These are phyloP conservation scores for Tenthredo amoena DNA, from an alignment of 2,888 invertebrate genomes.

Conservation along the genomic window DNA sequence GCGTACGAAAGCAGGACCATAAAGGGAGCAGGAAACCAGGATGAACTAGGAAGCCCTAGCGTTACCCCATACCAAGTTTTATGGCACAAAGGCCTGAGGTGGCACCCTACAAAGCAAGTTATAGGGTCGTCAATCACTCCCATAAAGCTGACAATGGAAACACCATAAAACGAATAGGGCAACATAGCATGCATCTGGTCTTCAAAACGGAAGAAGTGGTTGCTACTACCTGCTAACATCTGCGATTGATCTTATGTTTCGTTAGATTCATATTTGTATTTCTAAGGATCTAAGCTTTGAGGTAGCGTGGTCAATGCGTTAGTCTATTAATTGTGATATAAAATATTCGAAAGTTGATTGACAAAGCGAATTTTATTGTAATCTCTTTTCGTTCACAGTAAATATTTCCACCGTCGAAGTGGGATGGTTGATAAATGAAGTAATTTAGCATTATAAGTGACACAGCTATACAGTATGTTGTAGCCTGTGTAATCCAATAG, in stretches of 20 bases:
- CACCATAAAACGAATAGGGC: conserved; percentile 49
- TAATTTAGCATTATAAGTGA: background rate
- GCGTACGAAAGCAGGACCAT: conserved; percentile 45
- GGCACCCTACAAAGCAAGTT: conserved; percentile 45
- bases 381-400: background rate
- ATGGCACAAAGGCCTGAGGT: conserved; percentile 31
- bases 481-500: background rate
- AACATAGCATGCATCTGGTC: conserved; percentile 38
- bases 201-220: conserved; percentile 24
- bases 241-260: background rate
- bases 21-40: conserved; percentile 48
- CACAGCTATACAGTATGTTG: background rate
- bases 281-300: background rate
- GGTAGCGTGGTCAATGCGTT: background rate
- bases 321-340: background rate
- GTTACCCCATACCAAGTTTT: conserved; percentile 44
- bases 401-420: background rate
- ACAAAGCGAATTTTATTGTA: background rate
- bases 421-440: background rate
- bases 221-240: background rate
- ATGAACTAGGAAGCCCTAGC: conserved; percentile 36
- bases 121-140: conserved; percentile 46
- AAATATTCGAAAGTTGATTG: conserved; percentile 10
- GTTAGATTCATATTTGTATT: background rate
- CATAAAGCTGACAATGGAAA: conserved; percentile 52